Conservation (phyloP, 2,797 vertebrate genomes). For the Percopsis omiscomaycus region DNA sequence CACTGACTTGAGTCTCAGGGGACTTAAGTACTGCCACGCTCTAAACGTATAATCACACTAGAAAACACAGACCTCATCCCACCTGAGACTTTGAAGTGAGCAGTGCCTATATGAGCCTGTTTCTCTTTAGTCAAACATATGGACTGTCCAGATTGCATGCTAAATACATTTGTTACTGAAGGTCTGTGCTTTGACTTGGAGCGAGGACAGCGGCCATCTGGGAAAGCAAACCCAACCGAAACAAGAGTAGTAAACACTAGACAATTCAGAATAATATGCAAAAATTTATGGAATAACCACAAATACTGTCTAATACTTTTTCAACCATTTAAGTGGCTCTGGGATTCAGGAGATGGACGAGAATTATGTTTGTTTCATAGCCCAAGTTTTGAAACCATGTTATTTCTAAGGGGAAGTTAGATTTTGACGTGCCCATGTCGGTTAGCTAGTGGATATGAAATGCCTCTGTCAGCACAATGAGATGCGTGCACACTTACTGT, state of each 20-base stretch:
- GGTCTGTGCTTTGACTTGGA: slow-evolving; percentile 37
- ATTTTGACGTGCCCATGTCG: no score
- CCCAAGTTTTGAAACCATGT: no score
- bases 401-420: no score
- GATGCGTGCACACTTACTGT: slow-evolving; percentile 2
- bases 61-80: slow-evolving; percentile 45
- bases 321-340: no score
- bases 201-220: slow-evolving; percentile 37
- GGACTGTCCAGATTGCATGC: slow-evolving; percentile 29
- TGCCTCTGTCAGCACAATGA: background rate
- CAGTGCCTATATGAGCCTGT: slow-evolving; percentile 30
- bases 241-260: background rate
- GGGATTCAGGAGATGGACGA: no score
- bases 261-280: background rate
- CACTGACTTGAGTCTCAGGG: slow-evolving; percentile 48
- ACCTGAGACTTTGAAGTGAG: slow-evolving; percentile 45
- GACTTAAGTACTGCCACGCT: slow-evolving; percentile 32
- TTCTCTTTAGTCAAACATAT: slow-evolving; percentile 59
- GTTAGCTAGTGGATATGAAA: no score
- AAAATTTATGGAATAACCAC: background rate
- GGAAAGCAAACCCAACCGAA: slow-evolving; percentile 15
- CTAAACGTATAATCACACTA: slow-evolving; percentile 51
- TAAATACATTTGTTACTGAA: slow-evolving; percentile 51
- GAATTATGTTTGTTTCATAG: no score
- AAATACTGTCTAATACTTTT: no score